Percentiles rank a stretch among this genome's conserved stretches.
Conservation (phyloP, 2,797 vertebrate species). For the Harpagifer antarcticus region DNA sequence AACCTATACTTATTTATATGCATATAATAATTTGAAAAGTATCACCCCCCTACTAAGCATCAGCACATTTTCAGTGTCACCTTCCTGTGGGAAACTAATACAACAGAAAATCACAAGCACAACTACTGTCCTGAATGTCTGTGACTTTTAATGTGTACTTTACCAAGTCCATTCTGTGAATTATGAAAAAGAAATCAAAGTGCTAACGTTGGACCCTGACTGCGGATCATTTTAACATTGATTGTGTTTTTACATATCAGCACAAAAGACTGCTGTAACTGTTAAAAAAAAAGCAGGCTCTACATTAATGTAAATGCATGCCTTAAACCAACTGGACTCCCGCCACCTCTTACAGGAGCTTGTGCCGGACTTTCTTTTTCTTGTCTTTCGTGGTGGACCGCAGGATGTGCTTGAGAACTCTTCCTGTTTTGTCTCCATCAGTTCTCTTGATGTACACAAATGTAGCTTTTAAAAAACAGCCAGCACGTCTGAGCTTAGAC, state of each 20-base stretch:
- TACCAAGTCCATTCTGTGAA: slow-evolving; percentile 5
- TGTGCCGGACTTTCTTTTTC: slow-evolving; percentile 26
- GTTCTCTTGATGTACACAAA: slow-evolving; percentile 63
- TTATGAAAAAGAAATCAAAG: neutral
- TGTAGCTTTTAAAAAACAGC: slow-evolving; percentile 61
- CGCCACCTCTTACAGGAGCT: slow-evolving; percentile 3
- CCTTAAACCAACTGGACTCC: slow-evolving; percentile 55
- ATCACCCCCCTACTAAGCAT: slow-evolving; percentile 8
- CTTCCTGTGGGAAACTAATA: slow-evolving; percentile 17
- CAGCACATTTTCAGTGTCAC: neutral
- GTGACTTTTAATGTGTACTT: neutral
- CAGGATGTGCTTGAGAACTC: slow-evolving; percentile 11
- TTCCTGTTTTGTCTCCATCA: slow-evolving; percentile 31
- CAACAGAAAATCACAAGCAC: slow-evolving; percentile 38
- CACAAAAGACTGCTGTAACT: slow-evolving; percentile 3
- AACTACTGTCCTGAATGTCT: slow-evolving; percentile 35
- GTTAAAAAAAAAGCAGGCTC: slow-evolving; percentile 13
- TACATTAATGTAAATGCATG: slow-evolving; percentile 53
- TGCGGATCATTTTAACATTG: slow-evolving; percentile 3
- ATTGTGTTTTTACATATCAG: slow-evolving; percentile 1
- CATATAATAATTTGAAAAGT: neutral
- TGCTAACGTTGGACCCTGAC: slow-evolving; percentile 1
- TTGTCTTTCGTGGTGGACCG: slow-evolving; percentile 27
- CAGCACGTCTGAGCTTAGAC: slow-evolving; percentile 43
- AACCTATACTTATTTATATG: slow-evolving; percentile 8